Evolutionary conservation across 2,888 invertebrate genomes (phyloP).

Genomic region (Portevinia maculata): DNA sequence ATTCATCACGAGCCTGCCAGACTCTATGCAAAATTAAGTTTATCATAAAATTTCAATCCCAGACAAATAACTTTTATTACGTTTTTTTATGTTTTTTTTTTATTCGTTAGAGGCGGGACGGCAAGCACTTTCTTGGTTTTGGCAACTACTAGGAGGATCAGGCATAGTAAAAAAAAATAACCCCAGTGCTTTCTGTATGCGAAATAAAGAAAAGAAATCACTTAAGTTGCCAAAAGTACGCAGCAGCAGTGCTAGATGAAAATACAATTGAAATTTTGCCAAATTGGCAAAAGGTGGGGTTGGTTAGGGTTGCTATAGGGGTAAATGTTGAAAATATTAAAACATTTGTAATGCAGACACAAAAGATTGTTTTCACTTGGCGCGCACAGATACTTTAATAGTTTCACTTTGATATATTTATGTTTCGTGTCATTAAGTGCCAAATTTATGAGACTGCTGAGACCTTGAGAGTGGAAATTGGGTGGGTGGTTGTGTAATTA

Average conservation of each 20-base stretch:
- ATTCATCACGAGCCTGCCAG: conserved; percentile 65
- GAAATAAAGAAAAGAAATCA: conserved; percentile 31
- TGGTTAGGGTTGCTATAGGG: not conserved
- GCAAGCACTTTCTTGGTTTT: conserved; percentile 55
- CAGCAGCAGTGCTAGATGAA: conserved; percentile 56
- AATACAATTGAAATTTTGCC: conserved; percentile 61
- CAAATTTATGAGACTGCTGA: conserved; percentile 13
- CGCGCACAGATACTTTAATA: conserved; percentile 26
- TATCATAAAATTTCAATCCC: conserved; percentile 72
- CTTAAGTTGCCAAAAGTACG: conserved; percentile 60
- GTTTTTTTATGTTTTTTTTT: conserved; percentile 5
- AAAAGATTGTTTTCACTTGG: conserved; percentile 59
- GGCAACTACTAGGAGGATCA: conserved; percentile 3
- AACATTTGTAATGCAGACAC: conserved; percentile 66
- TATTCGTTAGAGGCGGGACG: not conserved
- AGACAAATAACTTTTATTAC: conserved; percentile 70
- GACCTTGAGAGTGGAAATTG: conserved; percentile 8
- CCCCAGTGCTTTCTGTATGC: conserved; percentile 7
- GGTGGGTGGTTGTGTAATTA: not conserved
- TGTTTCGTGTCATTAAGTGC: conserved; percentile 17
- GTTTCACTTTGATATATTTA: conserved; percentile 62
- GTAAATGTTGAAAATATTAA: conserved; percentile 32
- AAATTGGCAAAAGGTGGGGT: conserved; percentile 45
- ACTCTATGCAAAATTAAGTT: conserved; percentile 73
- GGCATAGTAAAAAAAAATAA: no score